Evolutionary conservation across 2,888 invertebrate species (phyloP).

Genomic region (Drosophila greeni): DNA sequence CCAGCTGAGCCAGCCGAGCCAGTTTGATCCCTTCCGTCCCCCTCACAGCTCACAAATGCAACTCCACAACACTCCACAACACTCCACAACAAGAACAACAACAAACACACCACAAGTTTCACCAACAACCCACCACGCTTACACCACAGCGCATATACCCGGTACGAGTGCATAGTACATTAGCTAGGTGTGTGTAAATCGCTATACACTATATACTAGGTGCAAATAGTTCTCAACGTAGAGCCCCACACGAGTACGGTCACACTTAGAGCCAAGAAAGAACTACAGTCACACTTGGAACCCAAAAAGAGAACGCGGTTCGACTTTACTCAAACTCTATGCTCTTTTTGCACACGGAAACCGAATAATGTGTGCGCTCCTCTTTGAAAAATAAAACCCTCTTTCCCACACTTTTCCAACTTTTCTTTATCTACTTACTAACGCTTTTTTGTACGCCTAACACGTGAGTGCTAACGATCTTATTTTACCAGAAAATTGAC

Average conservation of each 20-base stretch:
- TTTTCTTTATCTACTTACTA: conserved; percentile 4
- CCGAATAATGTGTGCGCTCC: neutral
- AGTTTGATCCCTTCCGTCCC: conserved; percentile 16
- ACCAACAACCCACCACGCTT: conserved; percentile 11
- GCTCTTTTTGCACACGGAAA: neutral
- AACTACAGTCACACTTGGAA: conserved; percentile 1
- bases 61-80: conserved; percentile 9
- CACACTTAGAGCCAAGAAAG: neutral
- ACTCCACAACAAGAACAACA: conserved; percentile 3
- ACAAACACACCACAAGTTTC: conserved; percentile 5
- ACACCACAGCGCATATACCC: conserved; percentile 7
- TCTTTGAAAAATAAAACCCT: neutral
- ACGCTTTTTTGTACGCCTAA: conserved; percentile 11
- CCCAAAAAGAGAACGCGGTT: neutral
- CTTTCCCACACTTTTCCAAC: conserved; percentile 8
- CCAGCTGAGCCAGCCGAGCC: conserved; percentile 12
- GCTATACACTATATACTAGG: conserved; percentile 1
- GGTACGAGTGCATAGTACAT: conserved; percentile 13
- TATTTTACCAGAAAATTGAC: neutral
- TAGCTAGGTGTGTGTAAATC: conserved; percentile 13
- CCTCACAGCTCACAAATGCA: conserved; percentile 10
- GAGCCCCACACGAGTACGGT: conserved; percentile 3
- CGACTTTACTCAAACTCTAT: conserved; percentile 1
- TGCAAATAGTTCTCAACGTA: conserved; percentile 2
- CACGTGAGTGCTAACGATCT: conserved; percentile 7